Conservation (phyloP, 1,140 invertebrate genomes). For the Lucilia sericata region DNA sequence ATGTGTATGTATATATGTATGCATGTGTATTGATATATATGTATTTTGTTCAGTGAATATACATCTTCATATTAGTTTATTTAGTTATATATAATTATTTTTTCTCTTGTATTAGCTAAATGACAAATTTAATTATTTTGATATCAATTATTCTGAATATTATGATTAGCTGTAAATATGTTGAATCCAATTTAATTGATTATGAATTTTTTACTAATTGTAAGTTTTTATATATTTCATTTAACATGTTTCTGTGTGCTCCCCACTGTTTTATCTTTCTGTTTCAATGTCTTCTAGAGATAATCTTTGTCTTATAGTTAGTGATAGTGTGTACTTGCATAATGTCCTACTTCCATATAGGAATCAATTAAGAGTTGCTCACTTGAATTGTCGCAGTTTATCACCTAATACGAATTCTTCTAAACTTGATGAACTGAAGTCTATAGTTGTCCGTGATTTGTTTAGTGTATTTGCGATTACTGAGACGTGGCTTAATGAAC, state of each 20-base stretch:
- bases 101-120: no score
- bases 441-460: not conserved
- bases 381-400: no score
- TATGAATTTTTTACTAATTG: not conserved
- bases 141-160: no score
- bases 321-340: not conserved
- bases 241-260: not conserved
- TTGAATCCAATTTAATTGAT: not conserved
- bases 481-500: not conserved
- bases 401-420: not conserved
- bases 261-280: not conserved
- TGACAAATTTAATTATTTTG: no score
- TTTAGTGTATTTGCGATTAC: not conserved
- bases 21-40: no score
- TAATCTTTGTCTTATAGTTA: not conserved
- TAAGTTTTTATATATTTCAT: not conserved
- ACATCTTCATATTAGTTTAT: no score
- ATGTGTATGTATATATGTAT: no score
- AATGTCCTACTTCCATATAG: not conserved
- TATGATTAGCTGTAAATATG: no score
- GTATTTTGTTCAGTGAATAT: no score
- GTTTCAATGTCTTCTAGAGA: not conserved
- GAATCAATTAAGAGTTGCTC: not conserved
- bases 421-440: slow-evolving; percentile 4
- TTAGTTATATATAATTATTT: no score